Conservation (phyloP, 2,797 vertebrate genomes). For the Mormyrus proboscirostris region DNA sequence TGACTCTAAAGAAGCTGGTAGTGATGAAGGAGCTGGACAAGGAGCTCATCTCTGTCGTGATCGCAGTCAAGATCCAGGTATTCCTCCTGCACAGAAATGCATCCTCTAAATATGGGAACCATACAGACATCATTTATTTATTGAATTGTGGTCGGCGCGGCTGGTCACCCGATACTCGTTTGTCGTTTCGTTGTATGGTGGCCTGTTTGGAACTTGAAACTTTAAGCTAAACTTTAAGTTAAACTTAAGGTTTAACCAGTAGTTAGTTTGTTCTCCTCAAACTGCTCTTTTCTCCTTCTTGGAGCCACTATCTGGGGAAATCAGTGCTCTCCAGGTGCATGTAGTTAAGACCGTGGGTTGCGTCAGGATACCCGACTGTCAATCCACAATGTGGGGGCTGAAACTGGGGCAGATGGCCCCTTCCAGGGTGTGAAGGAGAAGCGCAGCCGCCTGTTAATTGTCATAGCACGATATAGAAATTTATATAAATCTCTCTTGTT, state of each 20-base stretch:
- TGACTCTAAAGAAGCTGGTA: constrained; percentile 93
- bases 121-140: not conserved
- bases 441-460: not conserved
- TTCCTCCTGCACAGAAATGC: not conserved
- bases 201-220: not conserved
- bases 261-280: not conserved
- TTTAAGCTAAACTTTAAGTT: no score
- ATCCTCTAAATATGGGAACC: not conserved
- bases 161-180: not conserved
- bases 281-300: not conserved
- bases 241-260: not conserved
- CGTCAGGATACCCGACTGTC: not conserved
- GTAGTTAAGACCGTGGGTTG: not conserved
- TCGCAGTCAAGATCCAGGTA: constrained; percentile 95
- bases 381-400: not conserved
- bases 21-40: constrained; percentile 92
- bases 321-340: not conserved
- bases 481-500: not conserved
- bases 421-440: not conserved
- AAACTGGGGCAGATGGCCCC: not conserved
- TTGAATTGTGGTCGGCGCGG: not conserved
- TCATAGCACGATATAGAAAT: not conserved
- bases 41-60: constrained; percentile 89
- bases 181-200: not conserved
- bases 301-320: not conserved